Base-by-base conservation (phyloP, 1,140 invertebrate genomes). In the Homalodisca vitripennis region DNA sequence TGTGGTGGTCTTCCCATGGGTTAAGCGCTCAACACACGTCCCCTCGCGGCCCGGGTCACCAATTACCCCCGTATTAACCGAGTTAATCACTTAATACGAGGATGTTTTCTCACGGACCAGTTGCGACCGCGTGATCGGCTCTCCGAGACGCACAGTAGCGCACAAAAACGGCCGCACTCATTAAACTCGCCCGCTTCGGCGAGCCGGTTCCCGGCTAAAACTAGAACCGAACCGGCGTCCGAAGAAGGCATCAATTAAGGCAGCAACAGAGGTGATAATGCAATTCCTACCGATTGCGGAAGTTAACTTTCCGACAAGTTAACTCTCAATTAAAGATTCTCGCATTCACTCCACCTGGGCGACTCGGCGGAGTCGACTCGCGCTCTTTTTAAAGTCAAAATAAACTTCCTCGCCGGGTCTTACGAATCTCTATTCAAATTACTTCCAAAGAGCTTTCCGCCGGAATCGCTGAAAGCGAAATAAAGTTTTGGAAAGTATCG, bases 51-150 rank as follows among this genome's bases (percentile, higher is more conserved):
- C 34, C 34, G 34, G 34, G 6, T 41, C 34, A 41, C 34, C 34
- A 41, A 41, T 41, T 41, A 41, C 17, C 34, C 6, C 17, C 34
- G 34, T 6, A 17, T 41, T 41, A 41, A 6, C 55, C 55, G 22
- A 26, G n/a, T 3, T 60, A n/a, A 60, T 60, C 55, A 30, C 55
- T 60, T 60, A 60, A 60, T 60, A 60, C 17, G 55, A 53, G 55
- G 55, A 60, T 60, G 55, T 60, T 60, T 60, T 60, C 55, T 60
- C 55, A 60, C 55, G 55, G 24, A 60, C 55, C 24, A 60, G 55
- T 60, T 30, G 55, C 14, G 24, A 30, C 6, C 3, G 26, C 6
- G 10, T 29, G 27, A 30, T 26, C 6, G n/a, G 2, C 3, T 3
- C 55, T 41, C 34, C 6, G 34, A 6, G 24, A n/a, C 55, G 3